Percentiles rank a stretch among this genome's conserved stretches.
phyloP scores from a whole-genome alignment of 2,888 invertebrate genomes.

The Drosophila robusta region DNA sequence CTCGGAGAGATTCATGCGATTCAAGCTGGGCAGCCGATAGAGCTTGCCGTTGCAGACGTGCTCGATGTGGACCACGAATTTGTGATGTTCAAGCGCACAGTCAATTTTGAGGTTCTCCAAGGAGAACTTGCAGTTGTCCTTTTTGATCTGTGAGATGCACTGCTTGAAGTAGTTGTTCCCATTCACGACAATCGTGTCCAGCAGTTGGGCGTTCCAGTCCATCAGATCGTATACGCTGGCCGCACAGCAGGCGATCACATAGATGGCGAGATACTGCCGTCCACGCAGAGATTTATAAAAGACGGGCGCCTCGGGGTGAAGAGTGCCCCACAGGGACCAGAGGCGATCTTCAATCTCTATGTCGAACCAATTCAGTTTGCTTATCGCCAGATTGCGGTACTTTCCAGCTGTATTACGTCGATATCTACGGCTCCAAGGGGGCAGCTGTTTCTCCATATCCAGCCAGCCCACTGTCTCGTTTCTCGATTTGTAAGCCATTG shows the following conservation, averaged over 20 bases:
- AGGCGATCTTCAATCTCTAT: constrained; percentile 89
- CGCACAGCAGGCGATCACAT: constrained; percentile 87
- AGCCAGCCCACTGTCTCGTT: constrained; percentile 82
- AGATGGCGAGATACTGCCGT: constrained; percentile 88
- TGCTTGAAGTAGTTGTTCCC: constrained; percentile 87
- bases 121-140: constrained; percentile 86
- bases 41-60: constrained; percentile 88
- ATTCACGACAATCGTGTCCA: constrained; percentile 87
- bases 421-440: constrained; percentile 83
- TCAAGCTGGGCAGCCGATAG: constrained; percentile 83
- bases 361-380: constrained; percentile 87
- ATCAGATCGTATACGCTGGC: constrained; percentile 87
- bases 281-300: constrained; percentile 87
- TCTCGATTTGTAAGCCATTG: background rate
- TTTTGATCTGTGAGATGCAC: constrained; percentile 83
- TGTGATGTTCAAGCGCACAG: constrained; percentile 87
- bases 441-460: constrained; percentile 75
- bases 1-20: constrained; percentile 88
- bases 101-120: constrained; percentile 87
- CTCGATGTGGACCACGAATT: constrained; percentile 87
- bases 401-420: constrained; percentile 74
- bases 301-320: constrained; percentile 87
- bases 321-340: constrained; percentile 89
- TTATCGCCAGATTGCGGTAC: constrained; percentile 70
- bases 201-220: constrained; percentile 88